Evolutionary conservation across 2,888 invertebrate species (phyloP).

Genomic region (Noctuana brunneofusca): DNA sequence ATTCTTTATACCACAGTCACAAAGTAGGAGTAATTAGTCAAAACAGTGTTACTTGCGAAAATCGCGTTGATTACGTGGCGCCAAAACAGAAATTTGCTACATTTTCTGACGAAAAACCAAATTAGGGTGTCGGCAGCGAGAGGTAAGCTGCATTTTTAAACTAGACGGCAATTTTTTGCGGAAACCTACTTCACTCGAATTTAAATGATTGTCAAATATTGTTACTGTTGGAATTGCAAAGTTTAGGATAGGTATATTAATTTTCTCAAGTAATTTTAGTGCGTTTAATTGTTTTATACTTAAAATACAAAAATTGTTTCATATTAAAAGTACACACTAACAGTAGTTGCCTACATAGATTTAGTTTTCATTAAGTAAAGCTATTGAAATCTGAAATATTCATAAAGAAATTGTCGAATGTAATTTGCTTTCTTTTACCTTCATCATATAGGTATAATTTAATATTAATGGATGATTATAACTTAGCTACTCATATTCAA

Average conservation of each 20-base stretch:
- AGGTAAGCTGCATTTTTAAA: slow-evolving; percentile 1
- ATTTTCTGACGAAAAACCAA: slow-evolving; percentile 3
- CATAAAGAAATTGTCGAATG: no score
- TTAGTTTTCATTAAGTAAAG: no score
- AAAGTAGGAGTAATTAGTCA: not conserved
- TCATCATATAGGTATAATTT: no score
- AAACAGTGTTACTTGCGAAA: not conserved
- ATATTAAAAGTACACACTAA: no score
- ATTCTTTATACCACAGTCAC: not conserved
- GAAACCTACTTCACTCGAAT: not conserved
- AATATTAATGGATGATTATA: no score
- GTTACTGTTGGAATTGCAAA: not conserved
- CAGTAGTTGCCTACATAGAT: no score
- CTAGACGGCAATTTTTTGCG: not conserved
- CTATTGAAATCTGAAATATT: no score
- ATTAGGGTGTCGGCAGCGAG: not conserved
- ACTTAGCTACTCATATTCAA: not conserved
- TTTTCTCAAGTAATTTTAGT: no score
- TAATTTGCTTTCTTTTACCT: no score
- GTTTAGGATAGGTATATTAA: no score
- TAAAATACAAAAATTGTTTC: no score
- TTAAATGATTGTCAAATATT: not conserved
- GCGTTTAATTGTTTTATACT: no score
- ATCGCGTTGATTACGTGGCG: not conserved
- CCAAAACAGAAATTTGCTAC: not conserved